Percentiles rank a stretch among this genome's conserved stretches.
Evolutionary conservation across 2,888 invertebrate genomes (phyloP).

Genomic region (Athalia circularis): DNA sequence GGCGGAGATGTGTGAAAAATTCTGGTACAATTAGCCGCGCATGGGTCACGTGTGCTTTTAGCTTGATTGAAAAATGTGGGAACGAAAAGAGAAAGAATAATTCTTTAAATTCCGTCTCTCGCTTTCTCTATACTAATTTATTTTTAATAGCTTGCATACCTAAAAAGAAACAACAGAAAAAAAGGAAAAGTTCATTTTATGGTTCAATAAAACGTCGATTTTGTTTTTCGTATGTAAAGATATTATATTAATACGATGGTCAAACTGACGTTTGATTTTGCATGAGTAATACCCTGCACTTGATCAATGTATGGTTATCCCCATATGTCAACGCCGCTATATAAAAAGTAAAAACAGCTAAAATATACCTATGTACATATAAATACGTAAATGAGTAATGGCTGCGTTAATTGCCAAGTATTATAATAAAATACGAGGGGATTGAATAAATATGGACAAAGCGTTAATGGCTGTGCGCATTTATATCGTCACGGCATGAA

Average conservation of each 20-base stretch:
- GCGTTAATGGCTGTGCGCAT: slow-evolving; percentile 33
- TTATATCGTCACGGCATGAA: not conserved
- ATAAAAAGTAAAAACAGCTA: too few relatives aligned
- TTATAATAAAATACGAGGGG: slow-evolving; percentile 4
- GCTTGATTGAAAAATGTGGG: slow-evolving; percentile 8
- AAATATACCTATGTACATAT: not conserved
- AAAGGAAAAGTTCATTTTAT: too few relatives aligned
- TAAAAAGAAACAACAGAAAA: not conserved
- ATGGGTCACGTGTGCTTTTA: slow-evolving; percentile 21
- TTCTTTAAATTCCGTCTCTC: not conserved
- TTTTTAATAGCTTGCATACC: not conserved
- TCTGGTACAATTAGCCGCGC: slow-evolving; percentile 16
- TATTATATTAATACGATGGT: too few relatives aligned
- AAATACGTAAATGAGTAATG: not conserved
- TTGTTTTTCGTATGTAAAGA: too few relatives aligned
- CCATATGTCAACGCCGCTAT: not conserved
- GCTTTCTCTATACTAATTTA: not conserved
- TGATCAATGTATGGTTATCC: slow-evolving; percentile 5
- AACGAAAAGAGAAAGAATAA: not conserved
- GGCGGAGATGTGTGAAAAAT: not conserved
- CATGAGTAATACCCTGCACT: not conserved
- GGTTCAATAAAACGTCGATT: too few relatives aligned
- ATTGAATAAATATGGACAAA: slow-evolving; percentile 36
- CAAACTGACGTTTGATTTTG: too few relatives aligned
- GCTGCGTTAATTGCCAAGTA: slow-evolving; percentile 36